Evolutionary conservation across 2,113 vertebrate species (phyloP), one percentile per base, ranked within the genome.

Genomic region (Hemibagrus wyckioides): DNA sequence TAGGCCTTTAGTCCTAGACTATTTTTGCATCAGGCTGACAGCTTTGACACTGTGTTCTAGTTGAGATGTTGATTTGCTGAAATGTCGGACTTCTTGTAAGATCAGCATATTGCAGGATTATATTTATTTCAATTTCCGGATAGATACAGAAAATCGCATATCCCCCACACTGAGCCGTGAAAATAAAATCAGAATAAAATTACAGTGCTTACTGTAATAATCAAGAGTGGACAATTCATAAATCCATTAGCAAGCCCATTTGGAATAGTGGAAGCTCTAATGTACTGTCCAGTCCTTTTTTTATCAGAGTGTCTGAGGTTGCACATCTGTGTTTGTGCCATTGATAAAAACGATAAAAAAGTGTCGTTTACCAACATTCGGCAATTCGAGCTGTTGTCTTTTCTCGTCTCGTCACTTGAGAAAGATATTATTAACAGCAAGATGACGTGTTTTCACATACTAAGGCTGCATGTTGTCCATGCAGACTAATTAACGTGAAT

Each of bases 21-120:
- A 80, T 86, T 69, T 86, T 69, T 80, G 28, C 79, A 79, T 80
- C 17, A 15, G 76, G 30, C 56, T 86, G 76, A 80, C 85, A 86
- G 85, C 85, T 86, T 86, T 86, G 85, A 86, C 85, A 69, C 76
- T 69, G 73, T 69, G 76, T 69, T 86, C 48, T 41, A 69, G 85
- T 69, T 69, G 61, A 80, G 76, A 86, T 80, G 85, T 86, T 86
- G 85, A 86, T 80, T 86, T 86, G 85, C 85, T 80, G 85, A 69
- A 69, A 80, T 80, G 61, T 67, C 52, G 57, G 85, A 86, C 76
- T 75, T 73, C 54, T 75, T 85, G 71, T 57, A 15, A 28, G 48
- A 69, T 80, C 76, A 86, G 85, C 84, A 85, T 79, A 67, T 52
- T 56, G 76, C 36, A n/a, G 41, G 41, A 56, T 80, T 86, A 39